Conservation (phyloP, 2,888 invertebrate species). For the Lamellibrachia satsuma region DNA sequence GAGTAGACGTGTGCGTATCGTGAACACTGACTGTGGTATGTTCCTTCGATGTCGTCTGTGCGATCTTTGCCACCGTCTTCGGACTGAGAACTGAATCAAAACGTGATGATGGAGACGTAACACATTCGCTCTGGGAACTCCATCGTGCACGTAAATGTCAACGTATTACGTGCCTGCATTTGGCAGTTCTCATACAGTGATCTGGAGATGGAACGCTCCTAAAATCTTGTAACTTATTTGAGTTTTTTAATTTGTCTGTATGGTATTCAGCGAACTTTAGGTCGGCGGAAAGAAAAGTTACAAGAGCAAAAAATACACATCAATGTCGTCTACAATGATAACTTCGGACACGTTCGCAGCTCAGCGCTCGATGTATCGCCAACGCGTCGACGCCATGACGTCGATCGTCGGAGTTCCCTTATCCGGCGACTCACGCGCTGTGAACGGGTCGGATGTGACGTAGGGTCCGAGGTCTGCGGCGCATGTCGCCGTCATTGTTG, state of each 20-base stretch:
- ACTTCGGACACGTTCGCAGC: background rate
- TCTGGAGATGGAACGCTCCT: background rate
- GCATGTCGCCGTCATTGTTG: background rate
- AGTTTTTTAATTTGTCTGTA: background rate
- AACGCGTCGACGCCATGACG: background rate
- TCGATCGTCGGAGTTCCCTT: background rate
- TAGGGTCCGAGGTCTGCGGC: background rate
- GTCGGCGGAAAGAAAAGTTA: background rate
- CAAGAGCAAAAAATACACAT: background rate
- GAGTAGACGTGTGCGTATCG: background rate
- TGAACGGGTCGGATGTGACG: background rate
- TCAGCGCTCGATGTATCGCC: background rate
- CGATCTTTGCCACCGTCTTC: background rate
- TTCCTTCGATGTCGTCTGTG: background rate
- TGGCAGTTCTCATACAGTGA: background rate
- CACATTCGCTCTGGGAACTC: background rate
- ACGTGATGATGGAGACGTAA: too few relatives aligned
- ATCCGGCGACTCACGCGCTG: background rate
- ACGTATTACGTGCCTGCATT: background rate
- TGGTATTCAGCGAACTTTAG: background rate
- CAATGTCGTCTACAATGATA: background rate
- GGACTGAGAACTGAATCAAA: too few relatives aligned
- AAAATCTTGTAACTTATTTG: background rate
- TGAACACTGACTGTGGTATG: background rate
- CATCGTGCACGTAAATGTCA: background rate